Base-by-base conservation (phyloP, 2,797 vertebrate genomes). In the Coendou prehensilis region DNA sequence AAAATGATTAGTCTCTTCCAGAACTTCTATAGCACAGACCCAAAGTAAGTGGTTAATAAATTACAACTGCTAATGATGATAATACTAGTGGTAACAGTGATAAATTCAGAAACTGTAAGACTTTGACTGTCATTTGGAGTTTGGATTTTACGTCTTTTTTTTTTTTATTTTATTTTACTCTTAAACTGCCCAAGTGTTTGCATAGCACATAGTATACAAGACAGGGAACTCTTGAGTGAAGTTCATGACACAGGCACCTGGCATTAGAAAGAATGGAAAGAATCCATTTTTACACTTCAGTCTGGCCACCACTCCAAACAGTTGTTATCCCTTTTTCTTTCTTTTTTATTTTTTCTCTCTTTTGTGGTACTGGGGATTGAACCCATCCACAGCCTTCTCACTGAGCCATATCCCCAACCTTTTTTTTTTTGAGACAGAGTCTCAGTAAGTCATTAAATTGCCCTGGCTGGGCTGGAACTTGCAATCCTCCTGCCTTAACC, bases 231-330 rank as follows among this genome's bases (percentile, higher is more conserved):
- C 86, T 89, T 64, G 20, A 87, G 30, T 71, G 41, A 57, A 59
- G 28, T 50, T 76, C n/a, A 8, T n/a, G 89, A 83, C 61, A 33
- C 14, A 50, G 54, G 26, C 63, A 82, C 73, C 56, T 41, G 52
- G 73, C 17, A 92, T 73, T 93, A 91, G 57, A 91, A 96, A 88
- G 82, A 92, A 85, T 1, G 45, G 56, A 82, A 95, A 91, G 71
- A 87, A 81, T 47, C 47, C 14, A 30, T 80, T 93, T 89, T 64
- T 90, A 86, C 45, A 64, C 59, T 45, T 59, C 37, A 86, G 56
- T 26, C 52, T 33, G 20, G 71, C 18, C 7, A 93, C 83, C 37
- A 63, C 11, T 71, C 23, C 64, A 93, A 71, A 85, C 1, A 84
- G n/a, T 22, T 59, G 22, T 64, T 85, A 33, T 13, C 41, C 15